Percentiles rank a stretch among this genome's conserved stretches.
Conservation (phyloP, 2,888 invertebrate genomes). For the Stenodema calcarata region DNA sequence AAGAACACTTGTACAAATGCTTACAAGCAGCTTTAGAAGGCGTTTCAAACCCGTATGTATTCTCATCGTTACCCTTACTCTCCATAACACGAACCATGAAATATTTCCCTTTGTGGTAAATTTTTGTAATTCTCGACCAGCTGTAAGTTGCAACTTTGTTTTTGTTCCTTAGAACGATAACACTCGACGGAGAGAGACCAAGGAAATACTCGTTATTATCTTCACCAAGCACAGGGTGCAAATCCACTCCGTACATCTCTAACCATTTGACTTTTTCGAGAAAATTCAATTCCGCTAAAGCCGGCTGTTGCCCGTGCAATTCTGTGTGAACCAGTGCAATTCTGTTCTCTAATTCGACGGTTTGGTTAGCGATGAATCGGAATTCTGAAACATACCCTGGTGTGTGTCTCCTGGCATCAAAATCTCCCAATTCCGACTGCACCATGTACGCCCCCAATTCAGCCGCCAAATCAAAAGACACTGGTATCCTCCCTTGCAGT, state of each 20-base stretch:
- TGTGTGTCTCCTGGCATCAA: constrained; percentile 85
- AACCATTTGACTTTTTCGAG: constrained; percentile 98
- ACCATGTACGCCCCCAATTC: constrained; percentile 92
- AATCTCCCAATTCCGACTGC: constrained; percentile 96
- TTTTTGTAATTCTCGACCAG: constrained; percentile 92
- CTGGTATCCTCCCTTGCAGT: constrained; percentile 89
- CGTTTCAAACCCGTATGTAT: constrained; percentile 95
- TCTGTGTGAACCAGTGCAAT: constrained; percentile 77
- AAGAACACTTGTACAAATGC: constrained; percentile 94
- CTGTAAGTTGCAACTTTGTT: constrained; percentile 97
- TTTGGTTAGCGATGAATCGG: constrained; percentile 89
- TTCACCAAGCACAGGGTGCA: constrained; percentile 95
- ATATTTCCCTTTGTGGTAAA: constrained; percentile 94
- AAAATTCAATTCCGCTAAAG: constrained; percentile 91
- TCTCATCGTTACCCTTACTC: constrained; percentile 78
- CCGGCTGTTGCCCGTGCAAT: constrained; percentile 84
- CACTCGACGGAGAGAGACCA: constrained; percentile 93
- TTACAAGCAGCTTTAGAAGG: constrained; percentile 91
- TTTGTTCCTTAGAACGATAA: constrained; percentile 92
- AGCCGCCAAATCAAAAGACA: constrained; percentile 87
- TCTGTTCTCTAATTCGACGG: constrained; percentile 84
- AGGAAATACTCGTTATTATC: constrained; percentile 96
- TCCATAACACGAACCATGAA: constrained; percentile 96
- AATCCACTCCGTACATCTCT: constrained; percentile 97
- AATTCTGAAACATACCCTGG: constrained; percentile 95